These are phyloP conservation scores for Pelobates fuscus DNA, from an alignment of 2,113 vertebrate genomes.

Conservation along the genomic window DNA sequence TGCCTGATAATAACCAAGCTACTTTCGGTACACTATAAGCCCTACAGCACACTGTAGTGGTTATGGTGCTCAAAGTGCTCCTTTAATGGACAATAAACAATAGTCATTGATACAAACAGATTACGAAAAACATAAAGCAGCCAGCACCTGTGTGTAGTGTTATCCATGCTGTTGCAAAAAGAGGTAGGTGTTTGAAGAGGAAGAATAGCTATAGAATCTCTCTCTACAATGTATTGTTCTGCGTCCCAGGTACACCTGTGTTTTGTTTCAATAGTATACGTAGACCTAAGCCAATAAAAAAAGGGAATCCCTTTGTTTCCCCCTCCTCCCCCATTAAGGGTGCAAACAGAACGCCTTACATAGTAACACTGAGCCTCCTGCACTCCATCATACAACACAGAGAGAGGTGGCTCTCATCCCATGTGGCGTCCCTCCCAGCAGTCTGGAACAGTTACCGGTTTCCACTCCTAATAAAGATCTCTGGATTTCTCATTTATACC, in stretches of 20 bases:
- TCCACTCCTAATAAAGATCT: conserved; percentile 36
- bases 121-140: no score
- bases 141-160: no score
- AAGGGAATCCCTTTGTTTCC: neutral
- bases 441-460: conserved; percentile 21
- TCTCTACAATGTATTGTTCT: no score
- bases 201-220: no score
- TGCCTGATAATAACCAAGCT: no score
- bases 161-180: neutral
- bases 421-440: conserved; percentile 4
- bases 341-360: conserved; percentile 4
- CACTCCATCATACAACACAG: neutral
- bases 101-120: no score
- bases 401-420: conserved; percentile 5
- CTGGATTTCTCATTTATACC: conserved; percentile 32
- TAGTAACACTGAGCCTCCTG: neutral
- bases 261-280: neutral
- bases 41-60: no score
- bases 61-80: no score
- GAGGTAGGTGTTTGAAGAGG: no score
- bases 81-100: no score
- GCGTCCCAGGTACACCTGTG: neutral
- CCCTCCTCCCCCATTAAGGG: neutral
- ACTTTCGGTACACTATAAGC: no score
- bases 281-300: neutral